Evolutionary conservation across 2,113 vertebrate genomes (phyloP).

Genomic region (Rhinogobius similis): DNA sequence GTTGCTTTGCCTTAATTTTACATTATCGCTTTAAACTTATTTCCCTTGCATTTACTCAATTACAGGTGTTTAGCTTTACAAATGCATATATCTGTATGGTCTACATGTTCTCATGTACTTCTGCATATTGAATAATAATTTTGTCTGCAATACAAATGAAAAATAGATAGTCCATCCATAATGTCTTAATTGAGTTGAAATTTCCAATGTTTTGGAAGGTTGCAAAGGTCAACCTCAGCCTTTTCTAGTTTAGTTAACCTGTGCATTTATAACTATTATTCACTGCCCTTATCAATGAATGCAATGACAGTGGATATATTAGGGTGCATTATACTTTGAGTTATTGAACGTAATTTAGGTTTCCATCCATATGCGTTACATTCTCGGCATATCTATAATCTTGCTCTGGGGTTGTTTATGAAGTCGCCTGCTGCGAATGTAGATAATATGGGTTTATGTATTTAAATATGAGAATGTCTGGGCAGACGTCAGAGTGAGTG

Average conservation of each 20-base stretch:
- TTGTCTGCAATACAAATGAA: not conserved
- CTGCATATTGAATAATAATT: not conserved
- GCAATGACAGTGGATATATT: not conserved
- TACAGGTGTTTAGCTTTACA: too few species aligned
- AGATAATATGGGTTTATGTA: slow-evolving; percentile 28
- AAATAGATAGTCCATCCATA: not conserved
- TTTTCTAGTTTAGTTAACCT: not conserved
- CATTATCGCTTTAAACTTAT: too few species aligned
- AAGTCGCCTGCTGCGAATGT: not conserved
- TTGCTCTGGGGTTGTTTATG: not conserved
- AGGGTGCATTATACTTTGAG: not conserved
- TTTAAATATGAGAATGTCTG: slow-evolving; percentile 12
- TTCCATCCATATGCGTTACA: not conserved
- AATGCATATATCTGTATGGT: too few species aligned
- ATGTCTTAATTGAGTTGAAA: not conserved
- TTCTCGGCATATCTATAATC: not conserved
- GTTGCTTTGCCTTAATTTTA: too few species aligned
- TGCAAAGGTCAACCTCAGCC: not conserved
- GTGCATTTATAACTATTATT: not conserved
- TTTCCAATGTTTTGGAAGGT: not conserved
- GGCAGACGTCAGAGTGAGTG: slow-evolving; percentile 28
- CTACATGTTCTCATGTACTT: not conserved
- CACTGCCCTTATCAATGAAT: not conserved
- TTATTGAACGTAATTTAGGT: not conserved
- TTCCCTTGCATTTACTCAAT: too few species aligned